phyloP scores from a whole-genome alignment of 2,888 invertebrate species.

The Parthenolecanium corni region DNA sequence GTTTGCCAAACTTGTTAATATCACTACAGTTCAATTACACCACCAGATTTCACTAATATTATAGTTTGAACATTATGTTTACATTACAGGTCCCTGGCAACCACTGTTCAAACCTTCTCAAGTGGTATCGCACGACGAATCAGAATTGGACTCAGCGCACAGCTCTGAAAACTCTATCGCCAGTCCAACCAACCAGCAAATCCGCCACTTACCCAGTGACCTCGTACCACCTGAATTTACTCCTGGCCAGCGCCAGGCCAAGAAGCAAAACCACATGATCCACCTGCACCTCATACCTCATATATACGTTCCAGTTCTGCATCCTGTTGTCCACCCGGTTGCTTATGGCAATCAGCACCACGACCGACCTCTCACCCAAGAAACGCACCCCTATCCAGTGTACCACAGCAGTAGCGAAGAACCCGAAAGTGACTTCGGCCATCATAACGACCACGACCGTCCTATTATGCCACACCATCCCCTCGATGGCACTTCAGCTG shows the following conservation, averaged over 20 bases:
- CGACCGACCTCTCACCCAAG: background rate
- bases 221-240: background rate
- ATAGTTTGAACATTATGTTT: too few species aligned
- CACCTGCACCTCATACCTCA: slow-evolving; percentile 32
- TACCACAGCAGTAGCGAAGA: background rate
- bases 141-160: slow-evolving; percentile 28
- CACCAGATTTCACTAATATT: too few species aligned
- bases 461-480: background rate
- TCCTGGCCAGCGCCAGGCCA: slow-evolving; percentile 4
- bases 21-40: too few species aligned
- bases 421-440: background rate
- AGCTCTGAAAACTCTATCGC: background rate
- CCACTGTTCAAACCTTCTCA: slow-evolving; percentile 33
- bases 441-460: slow-evolving; percentile 11
- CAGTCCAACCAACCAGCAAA: background rate
- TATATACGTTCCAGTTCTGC: slow-evolving; percentile 31
- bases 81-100: slow-evolving; percentile 35
- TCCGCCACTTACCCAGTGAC: slow-evolving; percentile 1
- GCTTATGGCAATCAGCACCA: slow-evolving; percentile 7
- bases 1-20: too few species aligned
- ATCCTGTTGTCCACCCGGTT: slow-evolving; percentile 20
- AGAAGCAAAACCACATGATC: slow-evolving; percentile 32
- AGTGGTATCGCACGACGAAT: slow-evolving; percentile 32
- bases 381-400: background rate
- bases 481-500: background rate